Evolutionary conservation across 2,113 vertebrate genomes (phyloP), one percentile per base, ranked within the genome.

Genomic region (Haliaeetus leucogaster): DNA sequence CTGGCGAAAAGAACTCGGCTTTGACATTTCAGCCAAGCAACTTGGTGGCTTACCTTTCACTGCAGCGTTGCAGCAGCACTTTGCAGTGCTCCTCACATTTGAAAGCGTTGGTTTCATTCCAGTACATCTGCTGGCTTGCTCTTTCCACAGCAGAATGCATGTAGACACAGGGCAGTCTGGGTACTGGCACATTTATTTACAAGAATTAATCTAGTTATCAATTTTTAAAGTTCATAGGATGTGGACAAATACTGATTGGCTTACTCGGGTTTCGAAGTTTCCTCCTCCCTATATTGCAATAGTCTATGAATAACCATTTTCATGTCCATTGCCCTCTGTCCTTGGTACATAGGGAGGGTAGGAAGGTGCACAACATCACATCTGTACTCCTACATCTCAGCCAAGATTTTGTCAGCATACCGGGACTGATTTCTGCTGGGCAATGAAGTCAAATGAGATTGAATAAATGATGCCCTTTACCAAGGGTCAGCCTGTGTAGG

Each of bases 101-200:
- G 63, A 13, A 36, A 73, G 59, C 4, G 0, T 17, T 42, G n/a
- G 7, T 2, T 70, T 70, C 32, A 9, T 56, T 50, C 40, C 34
- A 8, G 40, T 11, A 1, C 15, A 3, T 42, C 62, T 89, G 48
- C 16, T 43, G 67, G 47, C 18, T 48, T 65, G 74, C 59, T 36
- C 48, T 40, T 89, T 8, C 47, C 53, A 2, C 1, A 10, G 70
- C 58, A 48, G 18, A 47, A 1, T 6, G 1, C 43, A 3, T 1
- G 11, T 13, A 12, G 10, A 19, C 38, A 2, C 50, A 2, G 55
- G 32, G 74, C 22, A 22, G 11, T 3, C 29, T 50, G 76, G 59
- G 8, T 26, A 12, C 4, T 1, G 16, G 9, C 4, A 15, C 4
- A 0, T 93, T 67, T 20, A 15, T 29, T 38, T 55, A 5, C 36